phyloP scores from a whole-genome alignment of 1,140 invertebrate species.

The Drosophila lacteicornis region DNA sequence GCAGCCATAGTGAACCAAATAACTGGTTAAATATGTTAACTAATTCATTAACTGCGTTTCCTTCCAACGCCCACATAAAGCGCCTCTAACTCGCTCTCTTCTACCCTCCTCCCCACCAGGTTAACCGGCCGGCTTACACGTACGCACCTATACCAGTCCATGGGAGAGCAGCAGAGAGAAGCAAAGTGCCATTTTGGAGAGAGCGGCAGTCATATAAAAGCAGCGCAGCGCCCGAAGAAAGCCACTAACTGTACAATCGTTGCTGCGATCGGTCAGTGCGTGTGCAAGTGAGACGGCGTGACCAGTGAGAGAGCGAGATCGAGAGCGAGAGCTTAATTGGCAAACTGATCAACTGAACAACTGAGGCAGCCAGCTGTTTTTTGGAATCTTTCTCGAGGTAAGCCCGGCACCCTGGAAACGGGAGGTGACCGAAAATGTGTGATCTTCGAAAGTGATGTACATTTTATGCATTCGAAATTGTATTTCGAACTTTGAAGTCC shows the following conservation, averaged over 20 bases:
- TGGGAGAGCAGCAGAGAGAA: constrained; percentile 6
- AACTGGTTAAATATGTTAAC: constrained; percentile 51
- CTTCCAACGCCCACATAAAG: constrained; percentile 32
- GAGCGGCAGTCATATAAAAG: constrained; percentile 62
- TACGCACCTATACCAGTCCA: neutral
- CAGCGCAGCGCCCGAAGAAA: constrained; percentile 38
- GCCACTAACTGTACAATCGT: constrained; percentile 63
- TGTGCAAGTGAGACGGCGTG: constrained; percentile 15
- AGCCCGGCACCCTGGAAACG: constrained; percentile 30
- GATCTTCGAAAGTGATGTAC: neutral
- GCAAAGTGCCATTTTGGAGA: constrained; percentile 13
- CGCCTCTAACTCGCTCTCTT: neutral
- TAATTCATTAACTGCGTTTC: constrained; percentile 44
- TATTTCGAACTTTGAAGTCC: neutral
- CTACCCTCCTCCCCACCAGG: neutral
- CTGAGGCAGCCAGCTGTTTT: constrained; percentile 25
- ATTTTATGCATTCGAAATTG: neutral
- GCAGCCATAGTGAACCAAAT: constrained; percentile 8
- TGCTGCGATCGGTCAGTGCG: constrained; percentile 62
- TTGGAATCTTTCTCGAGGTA: constrained; percentile 34
- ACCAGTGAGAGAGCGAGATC: constrained; percentile 14
- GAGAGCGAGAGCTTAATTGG: constrained; percentile 30
- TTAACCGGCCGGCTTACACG: constrained; percentile 42
- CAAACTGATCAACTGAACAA: constrained; percentile 20
- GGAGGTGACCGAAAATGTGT: neutral